Base-by-base conservation (phyloP, 92 coral and sea anemone genomes). In the Zoanthus sansibaricus region DNA sequence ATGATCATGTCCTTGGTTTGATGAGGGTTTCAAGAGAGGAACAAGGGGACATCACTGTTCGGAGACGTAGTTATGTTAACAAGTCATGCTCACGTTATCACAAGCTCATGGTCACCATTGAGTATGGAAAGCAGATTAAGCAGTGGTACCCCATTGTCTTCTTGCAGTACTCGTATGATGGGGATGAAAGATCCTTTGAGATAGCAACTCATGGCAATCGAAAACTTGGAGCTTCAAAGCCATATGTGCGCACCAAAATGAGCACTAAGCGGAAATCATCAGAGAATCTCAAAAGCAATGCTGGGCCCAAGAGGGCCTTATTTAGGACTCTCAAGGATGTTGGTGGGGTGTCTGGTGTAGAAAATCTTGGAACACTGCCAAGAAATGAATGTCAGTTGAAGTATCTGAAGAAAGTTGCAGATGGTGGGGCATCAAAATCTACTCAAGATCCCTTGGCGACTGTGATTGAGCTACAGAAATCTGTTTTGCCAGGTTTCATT, bases 221-320 rank as follows among this genome's bases (percentile, higher is more conserved):
- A 17, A 92, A 83, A 58, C 7, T 46, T 14, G 55, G 67, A 6
- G 44, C 75, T 5, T 74, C 33, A 30, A 54, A 54, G 59, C 83
- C 92, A 56, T 64, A 91, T 58, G 67, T 91, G 5, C 62, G 82
- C 10, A 79, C 94, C 12, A 91, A 85, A 25, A 68, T 46, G 56
- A 91, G 94, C 75, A 91, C 92, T n/a, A 83, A 91, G 52, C 46
- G 32, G 7, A 9, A 7, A 21, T 8, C 75, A 20, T 82, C 64
- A 33, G 71, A 88, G 25, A 84, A 88, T 49, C 16, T 30, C 17
- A 48, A 85, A 20, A 47, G 75, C 58, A 71, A 84, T 7, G 45
- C 68, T 18, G 90, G 90, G 9, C 85, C 96, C 56, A 91, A 86
- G 69, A 79, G 94, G 64, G 94, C 92, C 13, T 84, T 93, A 10